Evolutionary conservation across 2,797 vertebrate genomes (phyloP), one percentile per base, ranked within the genome.

Genomic region (Sciurus vulgaris): DNA sequence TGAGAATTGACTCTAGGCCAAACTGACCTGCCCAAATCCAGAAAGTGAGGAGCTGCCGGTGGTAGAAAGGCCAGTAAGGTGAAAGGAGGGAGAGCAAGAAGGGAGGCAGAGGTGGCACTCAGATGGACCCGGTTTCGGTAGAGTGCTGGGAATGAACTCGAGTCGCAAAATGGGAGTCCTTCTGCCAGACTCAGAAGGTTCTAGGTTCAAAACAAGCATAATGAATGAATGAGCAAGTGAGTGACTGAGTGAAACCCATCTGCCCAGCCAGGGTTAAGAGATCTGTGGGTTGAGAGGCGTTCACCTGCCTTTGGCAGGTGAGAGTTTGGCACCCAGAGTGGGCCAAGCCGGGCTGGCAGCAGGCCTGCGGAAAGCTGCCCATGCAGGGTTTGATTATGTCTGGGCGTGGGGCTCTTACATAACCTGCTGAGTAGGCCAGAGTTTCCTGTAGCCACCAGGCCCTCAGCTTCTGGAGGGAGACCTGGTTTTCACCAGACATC

Each of bases 331-430:
- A 33, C 33, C 30, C 59, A 20, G 56, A 24, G 13, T 38, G 20
- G 73, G 88, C 79, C 90, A 67, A 59, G 49, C 74, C 82, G 73
- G 86, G 85, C 65, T 47, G 78, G 93, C 85, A 28, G 69, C 56
- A 65, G 84, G 35, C 65, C 67, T 81, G 86, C 49, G n/a, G 69
- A 35, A 56, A 90, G 92, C 89, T 49, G 89, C 83, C 38, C 33
- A 54, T 0, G 17, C 70, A 0, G 1, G 15, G 41, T 69, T 90
- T 89, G 73, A 93, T 93, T 95, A n/a, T 47, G 73, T 95, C 88
- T 92, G 94, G 91, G 89, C 24, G 86, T 95, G 70, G 67, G 70
- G 67, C 77, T 70, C 63, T 97, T 96, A 83, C 30, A 44, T 96
- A 97, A 95, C 67, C 73, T 86, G 41, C 18, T 74, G 93, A 84